These are phyloP conservation scores for Cavia porcellus DNA, from an alignment of 2,113 vertebrate genomes.

Conservation along the genomic window DNA sequence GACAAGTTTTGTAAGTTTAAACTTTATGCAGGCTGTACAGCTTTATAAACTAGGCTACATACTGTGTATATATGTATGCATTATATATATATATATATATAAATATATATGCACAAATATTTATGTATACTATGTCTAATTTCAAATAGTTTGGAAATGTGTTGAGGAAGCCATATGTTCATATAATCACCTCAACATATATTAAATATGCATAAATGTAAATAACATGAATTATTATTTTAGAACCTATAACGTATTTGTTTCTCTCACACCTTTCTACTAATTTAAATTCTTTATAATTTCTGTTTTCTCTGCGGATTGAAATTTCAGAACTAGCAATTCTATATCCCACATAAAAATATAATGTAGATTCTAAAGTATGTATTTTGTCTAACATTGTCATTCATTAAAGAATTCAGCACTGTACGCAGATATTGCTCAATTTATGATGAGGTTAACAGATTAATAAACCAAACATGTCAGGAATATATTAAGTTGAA, in stretches of 20 bases:
- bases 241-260: background rate
- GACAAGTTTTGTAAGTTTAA: background rate
- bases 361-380: background rate
- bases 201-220: slow-evolving; percentile 45
- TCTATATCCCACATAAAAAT: background rate
- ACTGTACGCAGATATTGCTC: background rate
- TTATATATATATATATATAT: background rate
- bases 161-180: slow-evolving; percentile 50
- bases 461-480: background rate
- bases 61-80: background rate
- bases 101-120: background rate
- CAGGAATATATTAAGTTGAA: background rate
- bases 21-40: background rate
- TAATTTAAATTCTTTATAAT: background rate
- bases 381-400: background rate
- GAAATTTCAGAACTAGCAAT: background rate
- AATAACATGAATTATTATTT: background rate
- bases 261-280: slow-evolving; percentile 10
- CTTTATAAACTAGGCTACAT: background rate
- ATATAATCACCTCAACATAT: background rate
- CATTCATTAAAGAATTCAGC: background rate
- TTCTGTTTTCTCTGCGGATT: background rate
- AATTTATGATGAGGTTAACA: background rate
- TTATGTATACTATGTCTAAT: background rate
- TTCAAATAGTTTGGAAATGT: slow-evolving; percentile 52